Conservation (phyloP, 1,140 invertebrate species). For the Metaphire vulgaris region DNA sequence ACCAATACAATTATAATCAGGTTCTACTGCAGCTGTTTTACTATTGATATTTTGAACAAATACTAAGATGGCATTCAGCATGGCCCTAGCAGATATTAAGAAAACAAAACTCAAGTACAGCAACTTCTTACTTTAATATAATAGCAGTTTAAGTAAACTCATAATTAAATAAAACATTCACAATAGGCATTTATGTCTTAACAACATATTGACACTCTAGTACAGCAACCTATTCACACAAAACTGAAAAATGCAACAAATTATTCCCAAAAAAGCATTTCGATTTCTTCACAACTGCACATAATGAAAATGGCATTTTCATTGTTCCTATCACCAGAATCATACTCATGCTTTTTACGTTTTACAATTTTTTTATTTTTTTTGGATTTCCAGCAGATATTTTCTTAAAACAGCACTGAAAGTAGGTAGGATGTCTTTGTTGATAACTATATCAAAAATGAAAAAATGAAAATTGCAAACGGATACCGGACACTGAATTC, state of each 20-base stretch:
- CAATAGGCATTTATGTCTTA: background rate
- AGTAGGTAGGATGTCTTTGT: background rate
- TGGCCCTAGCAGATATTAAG: too few species aligned
- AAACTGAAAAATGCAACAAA: slow-evolving; percentile 4
- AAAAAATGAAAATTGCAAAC: background rate
- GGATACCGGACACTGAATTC: background rate
- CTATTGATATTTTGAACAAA: too few species aligned
- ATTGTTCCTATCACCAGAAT: background rate
- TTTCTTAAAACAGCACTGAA: slow-evolving; percentile 1
- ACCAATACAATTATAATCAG: too few species aligned
- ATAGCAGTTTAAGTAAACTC: background rate
- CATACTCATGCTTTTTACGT: background rate
- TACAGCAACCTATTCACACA: background rate
- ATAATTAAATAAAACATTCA: slow-evolving; percentile 5
- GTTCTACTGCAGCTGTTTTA: too few species aligned
- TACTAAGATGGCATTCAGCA: too few species aligned
- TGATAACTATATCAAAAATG: too few species aligned
- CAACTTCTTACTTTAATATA: background rate
- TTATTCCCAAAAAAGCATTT: background rate
- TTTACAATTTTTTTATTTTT: background rate
- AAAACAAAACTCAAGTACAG: too few species aligned
- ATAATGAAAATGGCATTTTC: background rate
- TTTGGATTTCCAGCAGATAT: background rate
- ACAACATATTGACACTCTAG: background rate
- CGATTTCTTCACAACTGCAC: background rate